Percentiles rank a stretch among this genome's conserved stretches.
Conservation (phyloP, 2,113 vertebrate genomes). For the Ptilonorhynchus violaceus region DNA sequence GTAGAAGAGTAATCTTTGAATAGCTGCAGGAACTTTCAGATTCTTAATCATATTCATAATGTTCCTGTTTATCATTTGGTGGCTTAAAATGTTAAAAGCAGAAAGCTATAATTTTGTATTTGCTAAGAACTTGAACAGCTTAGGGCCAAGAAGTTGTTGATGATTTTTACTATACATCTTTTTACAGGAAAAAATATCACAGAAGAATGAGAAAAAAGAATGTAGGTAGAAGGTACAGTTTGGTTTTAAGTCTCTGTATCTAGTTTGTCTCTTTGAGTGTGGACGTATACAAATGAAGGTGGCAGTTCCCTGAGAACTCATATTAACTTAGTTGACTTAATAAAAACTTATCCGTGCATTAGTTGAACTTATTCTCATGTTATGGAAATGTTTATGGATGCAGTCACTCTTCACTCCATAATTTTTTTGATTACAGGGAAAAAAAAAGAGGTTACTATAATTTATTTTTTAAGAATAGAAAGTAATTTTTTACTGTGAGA, state of each 20-base stretch:
- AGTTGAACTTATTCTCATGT: neutral
- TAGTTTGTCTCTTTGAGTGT: neutral
- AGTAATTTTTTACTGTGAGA: neutral
- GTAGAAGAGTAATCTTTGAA: neutral
- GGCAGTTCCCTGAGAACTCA: neutral
- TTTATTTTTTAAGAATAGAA: neutral
- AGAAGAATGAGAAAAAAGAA: neutral
- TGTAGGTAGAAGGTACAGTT: neutral
- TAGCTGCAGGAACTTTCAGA: constrained; percentile 8
- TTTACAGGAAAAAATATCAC: neutral
- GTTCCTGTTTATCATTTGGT: neutral
- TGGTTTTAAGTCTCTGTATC: neutral
- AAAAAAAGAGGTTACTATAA: neutral
- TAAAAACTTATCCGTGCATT: neutral
- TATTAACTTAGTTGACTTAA: neutral
- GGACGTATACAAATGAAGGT: neutral
- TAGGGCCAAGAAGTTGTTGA: neutral
- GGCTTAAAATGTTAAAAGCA: neutral
- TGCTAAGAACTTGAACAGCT: neutral
- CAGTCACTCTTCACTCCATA: neutral
- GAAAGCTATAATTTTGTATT: neutral
- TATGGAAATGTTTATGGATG: neutral
- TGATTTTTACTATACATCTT: neutral
- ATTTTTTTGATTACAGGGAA: neutral
- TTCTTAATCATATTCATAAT: neutral